A percentile compares a stretch with the other conserved stretches of the same genome.
Evolutionary conservation across 2,113 vertebrate species (phyloP).

Genomic region (Podarcis cretensis): DNA sequence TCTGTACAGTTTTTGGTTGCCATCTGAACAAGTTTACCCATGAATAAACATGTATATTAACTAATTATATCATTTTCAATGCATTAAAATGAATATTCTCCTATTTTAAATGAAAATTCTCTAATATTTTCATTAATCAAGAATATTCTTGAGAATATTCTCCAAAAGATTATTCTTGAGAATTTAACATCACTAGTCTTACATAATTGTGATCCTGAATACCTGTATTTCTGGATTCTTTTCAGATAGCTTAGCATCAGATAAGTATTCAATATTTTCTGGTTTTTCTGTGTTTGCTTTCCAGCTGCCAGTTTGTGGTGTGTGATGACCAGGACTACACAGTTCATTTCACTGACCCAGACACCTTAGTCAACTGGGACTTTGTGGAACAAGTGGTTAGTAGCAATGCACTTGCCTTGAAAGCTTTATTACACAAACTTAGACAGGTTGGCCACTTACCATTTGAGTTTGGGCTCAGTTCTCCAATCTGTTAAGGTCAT

Average conservation of each 20-base stretch:
- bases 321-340: conserved; percentile 96
- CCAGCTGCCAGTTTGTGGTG: conserved; percentile 98
- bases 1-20: too few species aligned
- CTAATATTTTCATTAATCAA: too few species aligned
- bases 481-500: too few species aligned
- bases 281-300: conserved; percentile 56
- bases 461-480: too few species aligned
- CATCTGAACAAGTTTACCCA: too few species aligned
- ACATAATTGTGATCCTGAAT: neutral
- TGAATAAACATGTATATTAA: too few species aligned
- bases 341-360: conserved; percentile 96
- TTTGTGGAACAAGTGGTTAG: conserved; percentile 98
- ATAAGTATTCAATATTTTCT: conserved; percentile 34
- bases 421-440: neutral
- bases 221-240: neutral
- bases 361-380: conserved; percentile 98
- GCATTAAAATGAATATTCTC: too few species aligned
- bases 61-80: too few species aligned
- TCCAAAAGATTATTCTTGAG: too few species aligned
- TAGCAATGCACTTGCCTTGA: conserved; percentile 61
- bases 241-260: conserved; percentile 12
- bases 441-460: neutral
- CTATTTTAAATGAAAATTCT: too few species aligned
- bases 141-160: too few species aligned
- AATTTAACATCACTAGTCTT: too few species aligned